phyloP scores from a whole-genome alignment of 1,140 invertebrate genomes.

The Globodera ellingtonae region DNA sequence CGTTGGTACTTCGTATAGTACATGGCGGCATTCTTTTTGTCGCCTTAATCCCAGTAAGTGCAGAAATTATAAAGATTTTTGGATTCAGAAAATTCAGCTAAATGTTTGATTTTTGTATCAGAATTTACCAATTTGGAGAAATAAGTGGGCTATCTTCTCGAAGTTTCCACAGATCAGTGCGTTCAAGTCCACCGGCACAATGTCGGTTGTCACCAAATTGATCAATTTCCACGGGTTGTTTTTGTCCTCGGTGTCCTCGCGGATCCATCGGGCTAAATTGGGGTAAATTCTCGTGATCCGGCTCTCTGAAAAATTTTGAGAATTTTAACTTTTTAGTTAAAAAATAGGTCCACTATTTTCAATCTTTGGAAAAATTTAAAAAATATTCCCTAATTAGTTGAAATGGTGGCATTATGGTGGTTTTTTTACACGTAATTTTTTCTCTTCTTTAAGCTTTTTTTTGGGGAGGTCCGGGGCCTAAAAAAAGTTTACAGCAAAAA shows the following conservation, averaged over 20 bases:
- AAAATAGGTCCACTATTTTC: too few relatives aligned
- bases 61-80: not conserved
- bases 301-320: too few relatives aligned
- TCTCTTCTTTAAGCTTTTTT: too few relatives aligned
- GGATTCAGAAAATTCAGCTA: not conserved
- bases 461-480: too few relatives aligned
- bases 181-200: slow-evolving; percentile 68
- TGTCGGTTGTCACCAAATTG: slow-evolving; percentile 56
- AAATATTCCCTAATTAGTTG: too few relatives aligned
- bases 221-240: not conserved
- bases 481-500: too few relatives aligned
- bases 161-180: slow-evolving; percentile 66
- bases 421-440: too few relatives aligned
- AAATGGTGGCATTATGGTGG: too few relatives aligned
- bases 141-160: slow-evolving; percentile 65
- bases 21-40: not conserved
- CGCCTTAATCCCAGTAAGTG: not conserved
- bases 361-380: too few relatives aligned
- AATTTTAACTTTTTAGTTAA: too few relatives aligned
- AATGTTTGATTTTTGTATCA: not conserved
- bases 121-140: slow-evolving; percentile 38
- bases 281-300: not conserved
- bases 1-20: not conserved
- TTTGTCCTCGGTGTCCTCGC: slow-evolving; percentile 18
- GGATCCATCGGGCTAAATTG: slow-evolving; percentile 46